These are phyloP conservation scores for Ectropis grisescens DNA, from an alignment of 1,140 invertebrate species.

Conservation along the genomic window DNA sequence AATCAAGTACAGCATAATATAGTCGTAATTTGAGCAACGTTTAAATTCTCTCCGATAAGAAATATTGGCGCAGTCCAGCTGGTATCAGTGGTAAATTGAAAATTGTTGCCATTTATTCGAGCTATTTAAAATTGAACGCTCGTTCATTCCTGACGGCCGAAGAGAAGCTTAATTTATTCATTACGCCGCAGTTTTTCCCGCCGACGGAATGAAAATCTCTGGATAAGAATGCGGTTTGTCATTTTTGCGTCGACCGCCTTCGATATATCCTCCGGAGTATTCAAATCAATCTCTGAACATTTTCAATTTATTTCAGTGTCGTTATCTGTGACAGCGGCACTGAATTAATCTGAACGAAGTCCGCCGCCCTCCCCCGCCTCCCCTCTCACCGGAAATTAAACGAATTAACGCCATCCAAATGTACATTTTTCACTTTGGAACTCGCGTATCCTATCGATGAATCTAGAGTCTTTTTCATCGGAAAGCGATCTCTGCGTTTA, in stretches of 20 bases:
- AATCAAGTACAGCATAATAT: constrained; percentile 5
- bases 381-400: constrained; percentile 67
- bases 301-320: constrained; percentile 69
- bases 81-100: constrained; percentile 17
- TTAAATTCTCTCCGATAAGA: constrained; percentile 9
- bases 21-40: neutral
- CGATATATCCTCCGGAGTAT: constrained; percentile 57
- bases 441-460: constrained; percentile 57
- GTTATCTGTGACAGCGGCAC: constrained; percentile 63
- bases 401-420: constrained; percentile 69
- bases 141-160: constrained; percentile 15
- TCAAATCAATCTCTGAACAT: constrained; percentile 68
- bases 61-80: constrained; percentile 11
- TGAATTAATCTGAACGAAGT: constrained; percentile 66
- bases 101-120: constrained; percentile 13
- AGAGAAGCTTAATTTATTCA: constrained; percentile 35
- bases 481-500: constrained; percentile 55
- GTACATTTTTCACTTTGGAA: constrained; percentile 68
- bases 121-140: constrained; percentile 15
- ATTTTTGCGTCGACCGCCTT: constrained; percentile 32
- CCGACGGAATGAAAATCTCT: constrained; percentile 15
- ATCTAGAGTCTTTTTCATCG: constrained; percentile 60
- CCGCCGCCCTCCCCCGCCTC: constrained; percentile 24
- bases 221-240: constrained; percentile 35
- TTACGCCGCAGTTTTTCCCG: constrained; percentile 26